Evolutionary conservation across 1,140 invertebrate genomes (phyloP).

Genomic region (Drosophila mojavensis): DNA sequence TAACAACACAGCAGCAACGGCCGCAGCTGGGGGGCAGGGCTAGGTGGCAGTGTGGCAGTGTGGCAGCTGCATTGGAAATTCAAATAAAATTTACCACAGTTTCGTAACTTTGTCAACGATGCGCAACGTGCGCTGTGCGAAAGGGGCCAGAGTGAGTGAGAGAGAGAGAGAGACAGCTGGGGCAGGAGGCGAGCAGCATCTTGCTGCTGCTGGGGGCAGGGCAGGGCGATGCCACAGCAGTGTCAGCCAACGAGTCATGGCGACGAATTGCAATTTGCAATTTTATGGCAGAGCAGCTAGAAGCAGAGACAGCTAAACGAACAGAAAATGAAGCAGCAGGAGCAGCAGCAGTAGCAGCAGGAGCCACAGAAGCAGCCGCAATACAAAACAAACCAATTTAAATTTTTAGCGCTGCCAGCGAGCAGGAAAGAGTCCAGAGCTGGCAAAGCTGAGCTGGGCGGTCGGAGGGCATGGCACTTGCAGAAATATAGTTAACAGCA

Average conservation of each 20-base stretch:
- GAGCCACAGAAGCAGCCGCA: constrained; percentile 59
- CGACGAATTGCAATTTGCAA: constrained; percentile 80
- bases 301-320: constrained; percentile 32
- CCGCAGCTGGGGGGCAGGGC: constrained; percentile 16
- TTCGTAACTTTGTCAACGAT: constrained; percentile 82
- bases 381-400: constrained; percentile 82
- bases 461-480: not conserved
- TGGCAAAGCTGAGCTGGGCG: constrained; percentile 2
- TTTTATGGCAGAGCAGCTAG: constrained; percentile 73
- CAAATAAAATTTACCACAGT: constrained; percentile 82
- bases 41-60: not conserved
- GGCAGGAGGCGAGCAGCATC: constrained; percentile 16
- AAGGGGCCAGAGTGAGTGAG: not conserved
- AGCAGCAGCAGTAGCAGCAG: constrained; percentile 13
- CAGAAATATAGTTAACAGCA: constrained; percentile 54
- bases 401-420: constrained; percentile 67
- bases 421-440: constrained; percentile 14
- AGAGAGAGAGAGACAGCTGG: too few species aligned
- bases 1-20: constrained; percentile 32
- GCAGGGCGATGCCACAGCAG: not conserved
- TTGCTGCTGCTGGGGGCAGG: constrained; percentile 9
- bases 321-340: constrained; percentile 5
- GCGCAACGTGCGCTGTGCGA: constrained; percentile 58
- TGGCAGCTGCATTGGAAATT: constrained; percentile 75
- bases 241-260: constrained; percentile 67